Evolutionary conservation across 2,797 vertebrate species (phyloP).

Genomic region (Leptodactylus fallax): DNA sequence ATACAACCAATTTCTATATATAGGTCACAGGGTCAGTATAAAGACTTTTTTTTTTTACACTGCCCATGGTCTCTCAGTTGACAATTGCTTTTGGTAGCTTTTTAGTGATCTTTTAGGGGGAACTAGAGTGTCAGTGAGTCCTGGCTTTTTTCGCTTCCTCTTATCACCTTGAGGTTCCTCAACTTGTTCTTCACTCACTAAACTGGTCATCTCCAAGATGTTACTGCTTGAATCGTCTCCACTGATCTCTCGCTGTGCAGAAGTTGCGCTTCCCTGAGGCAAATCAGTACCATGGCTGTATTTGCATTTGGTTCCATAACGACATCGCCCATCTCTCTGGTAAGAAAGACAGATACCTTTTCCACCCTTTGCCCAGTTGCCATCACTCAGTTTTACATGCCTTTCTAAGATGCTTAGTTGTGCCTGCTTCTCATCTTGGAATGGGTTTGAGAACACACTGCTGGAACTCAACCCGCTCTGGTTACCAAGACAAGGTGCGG

Average conservation of each 20-base stretch:
- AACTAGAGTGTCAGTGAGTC: slow-evolving; percentile 78
- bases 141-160: slow-evolving; percentile 76
- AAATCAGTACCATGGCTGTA: slow-evolving; percentile 84
- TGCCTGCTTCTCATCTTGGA: slow-evolving; percentile 77
- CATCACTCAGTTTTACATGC: slow-evolving; percentile 82
- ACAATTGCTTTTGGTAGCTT: slow-evolving; percentile 73
- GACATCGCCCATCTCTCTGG: slow-evolving; percentile 80
- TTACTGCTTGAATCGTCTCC: neutral
- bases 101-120: slow-evolving; percentile 82
- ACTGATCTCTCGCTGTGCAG: neutral
- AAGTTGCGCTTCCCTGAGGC: neutral
- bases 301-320: slow-evolving; percentile 84
- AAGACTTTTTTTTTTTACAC: slow-evolving; percentile 7
- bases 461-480: slow-evolving; percentile 63
- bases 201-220: neutral
- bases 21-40: neutral
- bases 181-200: neutral
- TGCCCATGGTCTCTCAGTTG: slow-evolving; percentile 68
- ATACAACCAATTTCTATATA: neutral
- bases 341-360: slow-evolving; percentile 79
- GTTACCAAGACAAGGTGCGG: slow-evolving; percentile 61
- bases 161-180: slow-evolving; percentile 55
- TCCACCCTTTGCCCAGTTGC: slow-evolving; percentile 78
- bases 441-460: slow-evolving; percentile 82
- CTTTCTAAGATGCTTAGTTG: slow-evolving; percentile 80